Evolutionary conservation across 2,888 invertebrate genomes (phyloP), one percentile per base, ranked within the genome.

Genomic region (Onthophagus sagittarius): DNA sequence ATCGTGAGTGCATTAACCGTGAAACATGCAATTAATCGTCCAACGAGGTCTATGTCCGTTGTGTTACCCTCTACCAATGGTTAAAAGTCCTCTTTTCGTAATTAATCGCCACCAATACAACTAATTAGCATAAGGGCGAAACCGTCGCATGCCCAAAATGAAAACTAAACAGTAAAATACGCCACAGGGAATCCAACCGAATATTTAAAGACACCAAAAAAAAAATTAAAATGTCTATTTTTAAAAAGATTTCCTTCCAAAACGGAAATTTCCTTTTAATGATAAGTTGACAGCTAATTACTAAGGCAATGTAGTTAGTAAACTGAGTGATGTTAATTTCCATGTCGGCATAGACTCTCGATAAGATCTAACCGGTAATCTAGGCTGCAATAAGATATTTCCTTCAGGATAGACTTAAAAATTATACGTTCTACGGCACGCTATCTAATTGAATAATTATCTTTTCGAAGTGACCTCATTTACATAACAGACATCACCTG

Each of bases 21-120:
- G 76, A 77, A 77, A 78, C 76, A 74, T 75, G 76, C 78, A 78
- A 79, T 79, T 78, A 79, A 79, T 79, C 77, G 79, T 72, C 76
- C 74, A 77, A 78, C 77, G 78, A 76, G 77, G 75, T 73, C 67
- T 23, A 15, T 32, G 31, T 53, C 39, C 1, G 39, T 53, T 53
- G 9, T 53, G 5, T 53, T 4, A 11, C 11, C 39, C 39, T 23
- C 23, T 9, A 53, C 73, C 73, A 69, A 69, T 69, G 69, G 74
- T 73, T 71, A 80, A 79, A 78, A 79, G 77, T 78, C 77, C 77
- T 78, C 79, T 80, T 79, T 78, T 64, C 76, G 75, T 80, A 81
- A 81, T 81, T 81, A 81, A 81, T 81, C 79, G 79, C 77, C 78
- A 79, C 77, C 79, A 80, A 80, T 81, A 80, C 74, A 69, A 15